phyloP scores from a whole-genome alignment of 2,113 vertebrate genomes.

The Campylorhamphus procurvoides region DNA sequence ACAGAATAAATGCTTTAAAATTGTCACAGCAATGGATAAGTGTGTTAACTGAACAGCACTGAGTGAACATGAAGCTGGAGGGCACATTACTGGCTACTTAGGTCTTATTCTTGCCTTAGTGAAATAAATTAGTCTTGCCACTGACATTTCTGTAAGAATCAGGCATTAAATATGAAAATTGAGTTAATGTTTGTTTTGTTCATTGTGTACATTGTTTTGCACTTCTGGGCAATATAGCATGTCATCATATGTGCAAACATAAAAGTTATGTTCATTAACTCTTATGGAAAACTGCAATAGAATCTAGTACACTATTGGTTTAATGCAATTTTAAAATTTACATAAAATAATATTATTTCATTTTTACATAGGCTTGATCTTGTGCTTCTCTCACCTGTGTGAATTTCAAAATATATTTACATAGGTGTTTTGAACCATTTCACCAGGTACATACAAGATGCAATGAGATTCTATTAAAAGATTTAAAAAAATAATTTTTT shows the following conservation, averaged over 20 bases:
- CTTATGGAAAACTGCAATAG: not conserved
- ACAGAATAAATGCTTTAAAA: constrained; percentile 42
- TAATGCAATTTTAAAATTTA: not conserved
- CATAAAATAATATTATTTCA: not conserved
- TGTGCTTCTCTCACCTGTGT: not conserved
- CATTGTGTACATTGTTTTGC: not conserved
- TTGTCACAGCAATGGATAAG: not conserved
- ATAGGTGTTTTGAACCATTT: not conserved
- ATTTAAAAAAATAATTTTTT: not conserved
- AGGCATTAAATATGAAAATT: not conserved
- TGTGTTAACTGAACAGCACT: constrained; percentile 7
- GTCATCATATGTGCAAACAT: not conserved
- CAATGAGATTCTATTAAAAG: not conserved
- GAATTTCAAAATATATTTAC: not conserved
- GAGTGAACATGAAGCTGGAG: not conserved
- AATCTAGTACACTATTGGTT: not conserved
- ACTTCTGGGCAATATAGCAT: not conserved
- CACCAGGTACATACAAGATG: not conserved
- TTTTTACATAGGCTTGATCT: not conserved
- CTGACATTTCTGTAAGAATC: not conserved
- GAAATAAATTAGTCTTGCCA: not conserved
- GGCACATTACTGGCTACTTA: not conserved
- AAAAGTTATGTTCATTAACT: not conserved
- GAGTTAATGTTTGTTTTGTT: not conserved
- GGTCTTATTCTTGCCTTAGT: not conserved